phyloP scores from a whole-genome alignment of 2,797 vertebrate species.

The Pseudotriccus pelzelni region DNA sequence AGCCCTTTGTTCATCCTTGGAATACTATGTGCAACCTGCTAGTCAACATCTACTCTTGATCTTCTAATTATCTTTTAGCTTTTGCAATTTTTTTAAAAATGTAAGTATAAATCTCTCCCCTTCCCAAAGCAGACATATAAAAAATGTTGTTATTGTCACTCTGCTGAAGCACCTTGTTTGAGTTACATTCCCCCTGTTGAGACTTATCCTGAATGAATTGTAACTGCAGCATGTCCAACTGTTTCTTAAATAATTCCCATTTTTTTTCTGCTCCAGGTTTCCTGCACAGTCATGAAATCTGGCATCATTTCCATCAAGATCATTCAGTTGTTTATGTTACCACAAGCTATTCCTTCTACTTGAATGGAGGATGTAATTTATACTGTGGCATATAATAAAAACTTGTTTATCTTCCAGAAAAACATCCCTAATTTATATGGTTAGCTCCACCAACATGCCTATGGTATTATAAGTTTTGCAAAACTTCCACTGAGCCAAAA shows the following conservation, averaged over 20 bases:
- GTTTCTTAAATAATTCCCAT: slow-evolving; percentile 71
- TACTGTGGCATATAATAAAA: not conserved
- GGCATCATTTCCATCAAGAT: slow-evolving; percentile 20
- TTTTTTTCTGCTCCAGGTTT: slow-evolving; percentile 58
- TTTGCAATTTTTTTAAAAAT: not conserved
- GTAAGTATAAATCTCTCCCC: not conserved
- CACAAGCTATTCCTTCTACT: slow-evolving; percentile 45
- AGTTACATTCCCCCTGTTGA: slow-evolving; percentile 55
- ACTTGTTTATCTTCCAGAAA: slow-evolving; percentile 23
- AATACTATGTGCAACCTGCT: not conserved
- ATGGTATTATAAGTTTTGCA: not conserved
- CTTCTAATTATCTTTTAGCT: slow-evolving; percentile 36
- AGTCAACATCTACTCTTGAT: not conserved
- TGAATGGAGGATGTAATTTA: not conserved
- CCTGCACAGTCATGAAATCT: not conserved
- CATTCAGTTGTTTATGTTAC: slow-evolving; percentile 38
- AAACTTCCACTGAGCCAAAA: not conserved
- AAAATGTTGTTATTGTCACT: slow-evolving; percentile 47
- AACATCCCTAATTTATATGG: not conserved
- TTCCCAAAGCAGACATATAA: not conserved
- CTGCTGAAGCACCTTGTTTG: slow-evolving; percentile 15
- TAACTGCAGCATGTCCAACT: slow-evolving; percentile 48
- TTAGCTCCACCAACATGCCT: not conserved
- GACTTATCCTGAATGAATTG: slow-evolving; percentile 56
- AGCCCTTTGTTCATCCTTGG: not conserved